Conservation (phyloP, 1,140 invertebrate species). For the Paraescarpia echinospica region DNA sequence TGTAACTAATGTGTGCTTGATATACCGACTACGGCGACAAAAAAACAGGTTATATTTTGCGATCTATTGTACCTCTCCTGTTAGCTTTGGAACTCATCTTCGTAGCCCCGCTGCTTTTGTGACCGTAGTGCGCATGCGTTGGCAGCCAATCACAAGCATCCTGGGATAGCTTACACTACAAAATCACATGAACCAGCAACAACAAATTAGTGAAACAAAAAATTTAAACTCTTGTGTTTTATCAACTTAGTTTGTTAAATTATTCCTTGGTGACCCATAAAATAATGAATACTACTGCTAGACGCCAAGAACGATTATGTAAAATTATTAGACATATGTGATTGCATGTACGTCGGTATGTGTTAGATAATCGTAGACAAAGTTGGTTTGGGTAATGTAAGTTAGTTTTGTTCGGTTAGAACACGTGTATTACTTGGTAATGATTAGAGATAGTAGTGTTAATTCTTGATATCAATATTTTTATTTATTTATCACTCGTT, state of each 20-base stretch:
- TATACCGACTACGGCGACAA: not conserved
- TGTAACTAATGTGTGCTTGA: not conserved
- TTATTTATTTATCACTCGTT: too few relatives aligned
- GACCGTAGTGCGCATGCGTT: slow-evolving; percentile 2
- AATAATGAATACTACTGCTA: not conserved
- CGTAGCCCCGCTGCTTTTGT: not conserved
- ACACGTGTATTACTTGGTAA: too few relatives aligned
- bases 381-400: too few relatives aligned
- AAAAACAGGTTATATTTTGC: slow-evolving; percentile 8
- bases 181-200: not conserved
- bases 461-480: too few relatives aligned
- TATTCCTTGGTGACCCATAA: not conserved
- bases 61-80: slow-evolving; percentile 43
- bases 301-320: not conserved
- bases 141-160: not conserved
- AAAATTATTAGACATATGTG: not conserved
- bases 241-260: not conserved
- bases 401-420: too few relatives aligned
- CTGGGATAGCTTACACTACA: not conserved
- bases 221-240: not conserved
- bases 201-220: not conserved
- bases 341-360: too few relatives aligned
- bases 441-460: too few relatives aligned
- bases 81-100: slow-evolving; percentile 52
- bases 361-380: too few relatives aligned